Evolutionary conservation across 2,888 invertebrate genomes (phyloP), one percentile per base, ranked within the genome.

Genomic region (Cetonia aurata): DNA sequence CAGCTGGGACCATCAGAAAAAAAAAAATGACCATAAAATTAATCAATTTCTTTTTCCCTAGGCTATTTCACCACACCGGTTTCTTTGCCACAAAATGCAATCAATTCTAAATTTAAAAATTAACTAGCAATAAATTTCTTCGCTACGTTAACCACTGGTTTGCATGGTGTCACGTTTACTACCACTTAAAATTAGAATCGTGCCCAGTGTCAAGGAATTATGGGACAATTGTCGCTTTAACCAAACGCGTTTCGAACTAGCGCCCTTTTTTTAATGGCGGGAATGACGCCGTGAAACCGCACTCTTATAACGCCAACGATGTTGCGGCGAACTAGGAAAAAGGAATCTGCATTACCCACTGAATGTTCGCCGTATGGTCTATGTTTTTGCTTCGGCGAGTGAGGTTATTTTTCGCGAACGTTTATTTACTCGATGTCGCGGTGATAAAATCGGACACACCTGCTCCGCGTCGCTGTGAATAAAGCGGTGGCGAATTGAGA

Each of bases 271-370:
- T 56, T 56, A 33, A 15, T 15, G 9, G 10, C 33, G n/a, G n/a
- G 37, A 37, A 31, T 15, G 37, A 56, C 13, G n/a, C 56, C 31
- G 56, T 56, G 33, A 56, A 56, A 56, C 56, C 56, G 56, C 56
- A 55, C 37, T 8, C 17, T 37, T 37, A 56, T 31, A 1, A 56
- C 56, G 56, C 15, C 55, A 10, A 33, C 56, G 19, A 15, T 15
- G 19, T 9, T 56, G 33, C 37, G 33, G 25, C 25, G 25, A 25
- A 25, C 25, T 25, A 25, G 25, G 4, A 25, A 25, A 25, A 25
- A 25, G 25, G 25, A 25, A 25, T 25, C 25, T 25, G 25, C 1
- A 25, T 25, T 25, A 25, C 25, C 25, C 3, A 4, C 25, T 3
- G 25, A 25, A 25, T 25, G 25, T 25, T 25, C 25, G 25, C 25